phyloP scores from a whole-genome alignment of 1,140 invertebrate genomes.

The Tribolium castaneum region DNA sequence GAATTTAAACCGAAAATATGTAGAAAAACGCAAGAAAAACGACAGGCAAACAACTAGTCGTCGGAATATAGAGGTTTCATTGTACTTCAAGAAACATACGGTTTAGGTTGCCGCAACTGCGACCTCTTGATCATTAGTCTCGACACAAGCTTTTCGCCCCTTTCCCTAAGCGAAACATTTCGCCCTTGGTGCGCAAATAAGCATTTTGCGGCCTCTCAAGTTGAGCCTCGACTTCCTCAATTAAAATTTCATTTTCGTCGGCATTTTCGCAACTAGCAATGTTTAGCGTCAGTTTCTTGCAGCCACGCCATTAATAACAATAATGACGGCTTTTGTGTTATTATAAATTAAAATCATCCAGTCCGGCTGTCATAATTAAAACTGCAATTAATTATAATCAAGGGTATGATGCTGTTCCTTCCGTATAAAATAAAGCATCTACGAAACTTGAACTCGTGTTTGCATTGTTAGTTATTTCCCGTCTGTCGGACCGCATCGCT shows the following conservation, averaged over 20 bases:
- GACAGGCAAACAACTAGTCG: too few relatives aligned
- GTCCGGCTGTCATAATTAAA: constrained; percentile 30
- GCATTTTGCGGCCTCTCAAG: not conserved
- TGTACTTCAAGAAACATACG: too few relatives aligned
- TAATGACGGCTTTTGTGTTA: constrained; percentile 1
- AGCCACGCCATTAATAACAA: constrained; percentile 7
- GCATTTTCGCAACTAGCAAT: not conserved
- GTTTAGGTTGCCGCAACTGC: too few relatives aligned
- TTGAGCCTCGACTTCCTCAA: not conserved
- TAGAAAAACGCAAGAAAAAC: too few relatives aligned
- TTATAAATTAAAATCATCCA: constrained; percentile 36
- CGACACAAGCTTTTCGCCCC: too few relatives aligned
- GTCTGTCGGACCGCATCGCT: constrained; percentile 31
- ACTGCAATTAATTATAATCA: constrained; percentile 36
- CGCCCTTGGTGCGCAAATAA: too few relatives aligned
- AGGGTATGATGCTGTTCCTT: constrained; percentile 31
- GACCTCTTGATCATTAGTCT: too few relatives aligned
- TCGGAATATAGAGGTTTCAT: too few relatives aligned
- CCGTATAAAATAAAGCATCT: constrained; percentile 28
- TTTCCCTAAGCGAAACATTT: too few relatives aligned
- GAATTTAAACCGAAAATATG: too few relatives aligned
- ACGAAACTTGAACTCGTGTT: constrained; percentile 27
- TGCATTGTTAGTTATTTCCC: constrained; percentile 34
- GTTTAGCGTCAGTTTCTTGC: constrained; percentile 7
- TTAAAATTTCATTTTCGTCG: not conserved